phyloP scores from a whole-genome alignment of 2,888 invertebrate species.

The Diloba caeruleocephala region DNA sequence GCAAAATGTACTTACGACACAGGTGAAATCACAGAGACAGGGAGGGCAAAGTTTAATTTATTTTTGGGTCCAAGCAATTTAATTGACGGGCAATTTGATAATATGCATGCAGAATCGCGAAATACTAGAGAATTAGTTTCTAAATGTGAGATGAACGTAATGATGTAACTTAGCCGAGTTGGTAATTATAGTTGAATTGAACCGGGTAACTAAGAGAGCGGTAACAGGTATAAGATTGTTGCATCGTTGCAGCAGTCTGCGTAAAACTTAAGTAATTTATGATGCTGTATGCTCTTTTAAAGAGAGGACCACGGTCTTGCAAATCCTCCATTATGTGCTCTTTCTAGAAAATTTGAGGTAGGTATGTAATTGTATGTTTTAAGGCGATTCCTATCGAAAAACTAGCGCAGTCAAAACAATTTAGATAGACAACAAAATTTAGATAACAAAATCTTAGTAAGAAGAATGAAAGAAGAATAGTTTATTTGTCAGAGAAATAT shows the following conservation, averaged over 20 bases:
- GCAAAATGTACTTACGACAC: too few relatives aligned
- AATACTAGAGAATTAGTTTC: constrained; percentile 35
- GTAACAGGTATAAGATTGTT: not conserved
- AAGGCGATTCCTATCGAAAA: too few relatives aligned
- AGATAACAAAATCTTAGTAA: too few relatives aligned
- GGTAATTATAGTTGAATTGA: not conserved
- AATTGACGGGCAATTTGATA: constrained; percentile 12
- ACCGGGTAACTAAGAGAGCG: not conserved
- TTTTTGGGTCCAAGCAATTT: constrained; percentile 23
- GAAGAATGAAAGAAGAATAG: too few relatives aligned
- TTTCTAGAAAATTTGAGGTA: too few relatives aligned
- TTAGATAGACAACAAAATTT: too few relatives aligned
- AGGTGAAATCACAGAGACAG: too few relatives aligned
- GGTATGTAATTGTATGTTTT: too few relatives aligned
- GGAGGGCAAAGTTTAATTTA: constrained; percentile 2
- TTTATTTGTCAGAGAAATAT: too few relatives aligned
- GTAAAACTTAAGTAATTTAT: not conserved
- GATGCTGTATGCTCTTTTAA: not conserved
- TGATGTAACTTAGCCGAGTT: constrained; percentile 22
- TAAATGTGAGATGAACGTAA: constrained; percentile 33
- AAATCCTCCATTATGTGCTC: not conserved
- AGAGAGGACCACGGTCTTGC: constrained; percentile 1
- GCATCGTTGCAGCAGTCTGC: not conserved
- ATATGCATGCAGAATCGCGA: constrained; percentile 31
- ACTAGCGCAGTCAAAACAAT: too few relatives aligned